Evolutionary conservation across 2,888 invertebrate species (phyloP), one percentile per base, ranked within the genome.

Genomic region (Agrotis ipsilon): DNA sequence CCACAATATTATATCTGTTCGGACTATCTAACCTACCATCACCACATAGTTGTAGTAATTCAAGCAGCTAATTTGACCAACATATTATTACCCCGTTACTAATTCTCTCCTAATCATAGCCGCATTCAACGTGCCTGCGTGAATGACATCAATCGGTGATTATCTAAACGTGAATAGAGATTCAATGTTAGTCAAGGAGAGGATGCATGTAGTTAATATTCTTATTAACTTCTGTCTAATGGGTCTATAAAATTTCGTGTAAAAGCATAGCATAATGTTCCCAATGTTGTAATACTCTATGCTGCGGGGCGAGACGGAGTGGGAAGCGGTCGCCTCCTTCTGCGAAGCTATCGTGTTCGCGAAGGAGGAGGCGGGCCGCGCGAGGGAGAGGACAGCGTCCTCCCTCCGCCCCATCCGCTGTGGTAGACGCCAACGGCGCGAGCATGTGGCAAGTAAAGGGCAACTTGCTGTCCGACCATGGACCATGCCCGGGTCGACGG

Each of bases 61-160:
- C 59, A 75, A 46, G 57, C 54, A 62, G 21, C 69, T 59, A 68
- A 75, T 80, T 74, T 74, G 68, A 68, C 68, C 70, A 71, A 78
- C 16, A 80, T 75, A 78, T 60, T 72, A 24, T 79, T 77, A 79
- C 48, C 48, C 51, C 65, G 68, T 71, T 63, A 72, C 75, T 78
- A 80, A 86, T 84, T 83, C 78, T 73, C 79, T 59, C 78, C 80
- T 84, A 78, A 81, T 86, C 79, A 84, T 73, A 68, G 77, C 71
- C 75, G 72, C 75, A 82, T 82, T 84, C 86, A 88, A 86, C 77
- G 82, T 75, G 60, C 76, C 60, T 46, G 65, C 66, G 81, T 84
- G 86, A 78, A 86, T 84, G 85, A 87, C 87, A 86, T 86, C 87
- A 84, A 87, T 83, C 74, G 86, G 78, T 82, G 83, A 89, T 89